phyloP scores from a whole-genome alignment of 30 jellyfish, hydroid and myxozoan genomes.

The Aurelia aurita region DNA sequence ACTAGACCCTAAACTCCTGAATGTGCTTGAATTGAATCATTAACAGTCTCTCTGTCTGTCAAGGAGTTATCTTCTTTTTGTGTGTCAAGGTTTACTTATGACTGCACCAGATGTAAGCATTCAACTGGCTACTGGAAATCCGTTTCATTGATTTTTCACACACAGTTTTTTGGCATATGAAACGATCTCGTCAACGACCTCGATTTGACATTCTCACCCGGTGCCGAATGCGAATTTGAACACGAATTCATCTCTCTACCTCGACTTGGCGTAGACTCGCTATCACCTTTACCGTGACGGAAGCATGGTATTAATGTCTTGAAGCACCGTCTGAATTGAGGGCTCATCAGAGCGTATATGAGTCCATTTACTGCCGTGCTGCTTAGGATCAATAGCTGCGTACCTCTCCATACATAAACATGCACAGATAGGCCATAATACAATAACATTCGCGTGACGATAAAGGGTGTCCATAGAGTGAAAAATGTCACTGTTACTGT shows the following conservation, averaged over 20 bases:
- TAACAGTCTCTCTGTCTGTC: no score
- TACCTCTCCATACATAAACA: conserved; percentile 74
- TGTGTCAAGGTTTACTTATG: no score
- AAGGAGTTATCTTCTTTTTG: no score
- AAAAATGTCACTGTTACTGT: conserved; percentile 82
- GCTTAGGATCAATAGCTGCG: conserved; percentile 81
- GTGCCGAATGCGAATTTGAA: conserved; percentile 55
- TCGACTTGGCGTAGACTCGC: conserved; percentile 59
- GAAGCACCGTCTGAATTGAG: conserved; percentile 82
- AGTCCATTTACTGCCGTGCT: conserved; percentile 91
- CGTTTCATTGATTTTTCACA: not conserved
- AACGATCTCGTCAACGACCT: conserved; percentile 37
- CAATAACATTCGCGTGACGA: conserved; percentile 72
- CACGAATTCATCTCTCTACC: conserved; percentile 67
- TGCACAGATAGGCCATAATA: conserved; percentile 69
- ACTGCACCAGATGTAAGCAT: no score
- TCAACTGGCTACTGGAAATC: no score
- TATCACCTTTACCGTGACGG: conserved; percentile 7
- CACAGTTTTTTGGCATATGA: conserved; percentile 10
- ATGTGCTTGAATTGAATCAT: no score
- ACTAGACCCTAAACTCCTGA: no score
- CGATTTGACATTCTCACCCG: conserved; percentile 33
- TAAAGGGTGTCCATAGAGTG: conserved; percentile 93
- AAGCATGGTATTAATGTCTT: conserved; percentile 70
- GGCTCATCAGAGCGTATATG: conserved; percentile 90